These are phyloP conservation scores for Rhinophrynus dorsalis DNA, from an alignment of 2,797 vertebrate genomes.

Conservation along the genomic window DNA sequence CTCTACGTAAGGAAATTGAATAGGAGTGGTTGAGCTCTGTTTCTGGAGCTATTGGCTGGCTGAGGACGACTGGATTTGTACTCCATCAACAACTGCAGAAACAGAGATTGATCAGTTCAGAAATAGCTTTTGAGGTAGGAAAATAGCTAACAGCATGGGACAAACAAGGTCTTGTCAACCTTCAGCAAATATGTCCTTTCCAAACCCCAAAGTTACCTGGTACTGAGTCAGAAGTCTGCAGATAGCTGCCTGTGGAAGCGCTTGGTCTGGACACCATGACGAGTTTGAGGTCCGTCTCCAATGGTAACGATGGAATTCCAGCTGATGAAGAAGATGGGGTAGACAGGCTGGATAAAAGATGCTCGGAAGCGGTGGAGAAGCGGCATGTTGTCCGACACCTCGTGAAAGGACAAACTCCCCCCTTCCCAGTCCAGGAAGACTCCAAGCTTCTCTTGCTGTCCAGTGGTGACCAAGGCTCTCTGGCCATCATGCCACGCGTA, in stretches of 20 bases:
- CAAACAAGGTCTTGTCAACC: too few species aligned
- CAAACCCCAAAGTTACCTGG: too few species aligned
- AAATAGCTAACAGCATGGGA: too few species aligned
- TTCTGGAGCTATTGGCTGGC: too few species aligned
- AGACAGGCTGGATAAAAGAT: slow-evolving; percentile 71
- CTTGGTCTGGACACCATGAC: background rate
- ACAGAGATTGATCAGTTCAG: too few species aligned
- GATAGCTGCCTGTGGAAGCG: slow-evolving; percentile 32
- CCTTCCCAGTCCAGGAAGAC: slow-evolving; percentile 71
- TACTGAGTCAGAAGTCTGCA: slow-evolving; percentile 20
- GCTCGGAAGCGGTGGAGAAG: slow-evolving; percentile 71
- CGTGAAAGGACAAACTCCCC: slow-evolving; percentile 72
- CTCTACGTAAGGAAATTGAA: too few species aligned
- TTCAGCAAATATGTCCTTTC: too few species aligned
- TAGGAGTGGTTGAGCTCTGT: too few species aligned
- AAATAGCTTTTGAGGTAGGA: too few species aligned
- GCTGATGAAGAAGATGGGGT: slow-evolving; percentile 69
- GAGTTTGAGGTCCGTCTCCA: slow-evolving; percentile 1
- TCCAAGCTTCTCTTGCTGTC: slow-evolving; percentile 64
- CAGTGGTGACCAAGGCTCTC: slow-evolving; percentile 61
- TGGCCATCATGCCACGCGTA: slow-evolving; percentile 73
- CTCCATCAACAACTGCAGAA: too few species aligned
- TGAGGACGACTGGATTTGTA: too few species aligned
- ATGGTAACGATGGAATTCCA: slow-evolving; percentile 45
- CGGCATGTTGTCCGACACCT: slow-evolving; percentile 67